Evolutionary conservation across 2,888 invertebrate species (phyloP).

Genomic region (Pteria penguin): DNA sequence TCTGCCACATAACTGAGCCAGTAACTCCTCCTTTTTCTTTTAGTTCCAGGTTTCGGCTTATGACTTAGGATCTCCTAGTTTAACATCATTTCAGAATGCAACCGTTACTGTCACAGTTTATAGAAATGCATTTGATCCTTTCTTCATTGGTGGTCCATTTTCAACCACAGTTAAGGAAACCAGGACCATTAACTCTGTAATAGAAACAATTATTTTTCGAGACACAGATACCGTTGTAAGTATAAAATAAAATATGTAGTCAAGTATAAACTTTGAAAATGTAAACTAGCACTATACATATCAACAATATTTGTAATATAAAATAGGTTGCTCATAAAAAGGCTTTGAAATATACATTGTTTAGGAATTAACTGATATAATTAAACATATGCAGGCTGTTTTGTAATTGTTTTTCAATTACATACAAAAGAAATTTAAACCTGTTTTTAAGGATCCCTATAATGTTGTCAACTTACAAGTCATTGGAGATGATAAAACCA

Average conservation of each 20-base stretch:
- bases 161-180: conserved; percentile 36
- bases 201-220: neutral
- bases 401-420: too few relatives aligned
- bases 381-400: too few relatives aligned
- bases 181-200: neutral
- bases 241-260: conserved; percentile 13
- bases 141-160: conserved; percentile 55
- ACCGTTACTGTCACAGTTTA: conserved; percentile 64
- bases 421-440: too few relatives aligned
- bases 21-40: conserved; percentile 27
- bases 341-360: too few relatives aligned
- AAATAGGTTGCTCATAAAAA: too few relatives aligned
- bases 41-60: conserved; percentile 57
- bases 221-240: conserved; percentile 22
- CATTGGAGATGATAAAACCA: conserved; percentile 62
- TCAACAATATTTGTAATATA: too few relatives aligned
- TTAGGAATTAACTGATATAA: too few relatives aligned
- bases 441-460: conserved; percentile 63
- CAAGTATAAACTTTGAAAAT: neutral
- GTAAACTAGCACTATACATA: too few relatives aligned
- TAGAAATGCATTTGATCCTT: conserved; percentile 66
- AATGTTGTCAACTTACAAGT: conserved; percentile 60
- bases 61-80: conserved; percentile 65
- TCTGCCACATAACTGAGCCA: too few relatives aligned
- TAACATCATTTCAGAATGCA: conserved; percentile 60